Evolutionary conservation across 2,888 invertebrate species (phyloP), one percentile per base, ranked within the genome.

Genomic region (Microplitis deprimator): DNA sequence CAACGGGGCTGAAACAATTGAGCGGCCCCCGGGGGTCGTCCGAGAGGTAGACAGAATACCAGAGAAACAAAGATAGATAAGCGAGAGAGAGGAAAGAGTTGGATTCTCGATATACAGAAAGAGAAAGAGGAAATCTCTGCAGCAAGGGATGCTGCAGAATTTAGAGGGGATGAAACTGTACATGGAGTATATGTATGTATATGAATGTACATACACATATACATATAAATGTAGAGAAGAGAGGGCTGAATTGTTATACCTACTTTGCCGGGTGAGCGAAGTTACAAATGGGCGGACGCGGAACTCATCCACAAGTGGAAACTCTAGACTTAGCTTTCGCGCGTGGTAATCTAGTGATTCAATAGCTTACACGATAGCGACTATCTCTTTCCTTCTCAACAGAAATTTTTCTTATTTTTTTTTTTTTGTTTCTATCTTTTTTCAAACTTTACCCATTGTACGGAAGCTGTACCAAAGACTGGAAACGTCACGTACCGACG

Each of bases 1-100:
- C 88, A 88, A 88, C 88, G 88, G 85, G 87, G 88, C 88, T 88
- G 88, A 88, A 88, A 88, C 88, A 88, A 88, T 88, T 87, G 87
- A 88, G 88, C 87, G 85, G 82, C 83, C 85, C 84, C 78, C 78
- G 79, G 80, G 78, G 68, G 68, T 77, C 69, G 41, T 73, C 65
- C 68, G 65, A 59, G 78, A 62, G 74, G 73, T 76, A 74, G 65
- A 40, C 60, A 16, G 61, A 16, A 20, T 41, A 60, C 5, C 69
- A 61, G 69, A 50, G 79, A 50, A 71, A 20, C 67, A 61, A 64
- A 70, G 73, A 76, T 60, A 16, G 50, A 41, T 6, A 16, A 61
- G 13, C 61, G 70, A 68, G 70, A 40, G 68, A 60, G 68, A 65
- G 76, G 17, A 67, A 39, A 76, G 60, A 71, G 50, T 59, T 76